Percentiles rank a stretch among this genome's conserved stretches.
Evolutionary conservation across 2,113 vertebrate genomes (phyloP).

Genomic region (Gambusia holbrooki): DNA sequence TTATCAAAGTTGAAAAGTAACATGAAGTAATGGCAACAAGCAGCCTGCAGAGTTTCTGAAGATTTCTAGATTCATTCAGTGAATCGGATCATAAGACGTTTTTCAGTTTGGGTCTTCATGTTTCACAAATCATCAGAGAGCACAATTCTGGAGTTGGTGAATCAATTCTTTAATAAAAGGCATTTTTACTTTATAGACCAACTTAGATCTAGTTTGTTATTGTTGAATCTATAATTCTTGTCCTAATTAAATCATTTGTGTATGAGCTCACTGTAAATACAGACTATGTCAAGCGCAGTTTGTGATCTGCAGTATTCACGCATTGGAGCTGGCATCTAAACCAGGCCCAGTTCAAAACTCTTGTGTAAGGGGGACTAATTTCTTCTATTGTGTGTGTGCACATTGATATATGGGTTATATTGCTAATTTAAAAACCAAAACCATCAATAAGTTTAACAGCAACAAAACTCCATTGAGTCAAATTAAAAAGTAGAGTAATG

Average conservation of each 20-base stretch:
- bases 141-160: neutral
- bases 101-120: neutral
- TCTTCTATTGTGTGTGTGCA: neutral
- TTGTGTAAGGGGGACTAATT: neutral
- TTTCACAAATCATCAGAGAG: neutral
- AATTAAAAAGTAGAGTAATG: no score
- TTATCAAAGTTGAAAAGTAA: no score
- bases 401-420: neutral
- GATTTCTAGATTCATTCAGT: no score
- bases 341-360: neutral
- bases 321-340: neutral
- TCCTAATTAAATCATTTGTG: neutral
- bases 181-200: neutral
- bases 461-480: neutral
- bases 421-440: neutral
- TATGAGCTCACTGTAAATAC: neutral
- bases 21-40: no score
- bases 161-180: no score
- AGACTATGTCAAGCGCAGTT: neutral
- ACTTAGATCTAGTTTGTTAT: neutral
- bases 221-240: neutral
- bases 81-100: no score
- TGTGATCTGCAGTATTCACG: neutral
- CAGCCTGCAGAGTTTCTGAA: no score
- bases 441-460: neutral